phyloP scores from a whole-genome alignment of 2,113 vertebrate species.

The Marmota monax region DNA sequence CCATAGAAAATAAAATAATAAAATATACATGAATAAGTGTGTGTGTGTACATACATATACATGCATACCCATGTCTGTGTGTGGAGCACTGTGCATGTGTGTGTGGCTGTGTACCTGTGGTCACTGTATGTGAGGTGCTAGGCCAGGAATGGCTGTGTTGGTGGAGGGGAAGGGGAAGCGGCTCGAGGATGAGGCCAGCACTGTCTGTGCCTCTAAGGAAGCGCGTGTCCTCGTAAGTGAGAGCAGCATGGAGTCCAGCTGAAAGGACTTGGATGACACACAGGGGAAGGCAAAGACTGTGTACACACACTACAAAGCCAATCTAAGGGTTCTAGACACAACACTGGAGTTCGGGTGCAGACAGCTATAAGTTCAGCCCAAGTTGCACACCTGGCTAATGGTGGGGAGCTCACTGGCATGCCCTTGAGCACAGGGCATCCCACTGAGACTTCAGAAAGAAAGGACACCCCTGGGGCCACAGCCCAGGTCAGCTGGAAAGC shows the following conservation, averaged over 20 bases:
- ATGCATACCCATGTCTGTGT: not conserved
- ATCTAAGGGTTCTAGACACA: not conserved
- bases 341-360: not conserved
- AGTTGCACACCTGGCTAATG: not conserved
- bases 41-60: not conserved
- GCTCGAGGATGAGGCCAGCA: not conserved
- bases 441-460: not conserved
- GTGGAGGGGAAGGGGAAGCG: not conserved
- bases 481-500: not conserved
- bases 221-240: not conserved
- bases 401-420: not conserved
- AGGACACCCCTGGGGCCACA: not conserved
- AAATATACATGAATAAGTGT: too few relatives aligned
- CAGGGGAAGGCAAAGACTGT: not conserved
- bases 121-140: not conserved
- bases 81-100: not conserved
- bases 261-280: not conserved
- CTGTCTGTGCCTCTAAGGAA: not conserved
- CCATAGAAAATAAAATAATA: too few relatives aligned
- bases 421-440: not conserved
- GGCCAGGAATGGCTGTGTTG: not conserved
- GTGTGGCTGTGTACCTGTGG: not conserved
- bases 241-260: not conserved
- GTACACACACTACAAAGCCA: not conserved
- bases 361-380: not conserved